Evolutionary conservation across 2,113 vertebrate species (phyloP), one percentile per base, ranked within the genome.

Genomic region (Notothenia rossii): DNA sequence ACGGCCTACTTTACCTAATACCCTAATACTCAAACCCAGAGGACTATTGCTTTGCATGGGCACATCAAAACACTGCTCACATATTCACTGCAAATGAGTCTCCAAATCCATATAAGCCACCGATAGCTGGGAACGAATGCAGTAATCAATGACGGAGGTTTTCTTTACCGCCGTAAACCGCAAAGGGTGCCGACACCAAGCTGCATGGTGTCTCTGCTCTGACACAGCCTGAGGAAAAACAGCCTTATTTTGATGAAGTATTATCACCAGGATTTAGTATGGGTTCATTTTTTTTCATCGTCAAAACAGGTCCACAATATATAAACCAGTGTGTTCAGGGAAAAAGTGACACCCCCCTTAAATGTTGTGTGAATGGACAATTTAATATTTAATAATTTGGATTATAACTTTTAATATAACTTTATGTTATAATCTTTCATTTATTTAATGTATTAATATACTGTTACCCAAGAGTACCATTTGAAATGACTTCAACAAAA

Each of bases 51-150:
- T 71, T 50, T 53, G 53, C 75, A 36, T 3, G 46, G 73, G 63
- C 76, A 68, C 77, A 85, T 86, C 74, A 65, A 79, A 90, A 88
- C 60, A 5, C 63, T 72, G 70, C 75, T 89, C 83, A 68, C 72
- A 86, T 77, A 81, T 90, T 84, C 86, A 61, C 71, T 68, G 74
- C 72, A 91, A 90, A 86, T 88, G 83, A 86, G 74, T 54, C 77
- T 75, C 63, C 40, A 87, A 88, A 87, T 90, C 85, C 81, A 86
- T 85, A 74, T 60, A 82, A 86, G 76, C 82, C 67, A 67, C 78
- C 50, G 61, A 81, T 70, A 86, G 87, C 77, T 64, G 61, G 46
- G 73, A 83, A 71, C 67, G 78, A 87, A 88, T 80, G 74, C 59
- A 68, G 60, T 79, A 82, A 91, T 91, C 86, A 81, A 77, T 92